Evolutionary conservation across 2,797 vertebrate species (phyloP).

Genomic region (Trematocara caparti): DNA sequence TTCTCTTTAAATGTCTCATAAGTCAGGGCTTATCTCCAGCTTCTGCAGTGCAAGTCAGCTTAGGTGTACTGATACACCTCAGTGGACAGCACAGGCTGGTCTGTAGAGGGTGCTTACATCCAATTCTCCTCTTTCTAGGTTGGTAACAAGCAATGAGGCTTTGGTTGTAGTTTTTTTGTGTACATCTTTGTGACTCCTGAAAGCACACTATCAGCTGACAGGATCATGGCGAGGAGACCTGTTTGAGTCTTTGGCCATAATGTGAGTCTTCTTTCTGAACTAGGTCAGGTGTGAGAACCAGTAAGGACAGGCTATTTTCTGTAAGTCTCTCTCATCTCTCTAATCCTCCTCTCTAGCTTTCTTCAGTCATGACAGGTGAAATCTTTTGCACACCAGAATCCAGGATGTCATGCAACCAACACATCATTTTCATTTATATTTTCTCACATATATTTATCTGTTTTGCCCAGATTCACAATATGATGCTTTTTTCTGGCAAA

Average conservation of each 20-base stretch:
- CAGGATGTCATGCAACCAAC: background rate
- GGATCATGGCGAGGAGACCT: constrained; percentile 1
- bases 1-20: constrained; percentile 37
- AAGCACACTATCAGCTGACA: constrained; percentile 17
- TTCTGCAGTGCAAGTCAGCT: constrained; percentile 21
- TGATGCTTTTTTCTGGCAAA: background rate
- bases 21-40: constrained; percentile 34
- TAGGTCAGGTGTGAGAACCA: constrained; percentile 16
- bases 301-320: background rate
- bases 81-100: constrained; percentile 13
- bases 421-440: background rate
- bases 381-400: background rate
- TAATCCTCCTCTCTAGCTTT: background rate
- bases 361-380: background rate
- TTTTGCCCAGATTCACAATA: background rate
- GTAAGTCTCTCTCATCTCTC: background rate
- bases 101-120: constrained; percentile 27
- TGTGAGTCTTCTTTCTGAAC: background rate
- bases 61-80: constrained; percentile 27
- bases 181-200: constrained; percentile 8
- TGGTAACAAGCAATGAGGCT: constrained; percentile 5
- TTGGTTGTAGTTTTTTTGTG: constrained; percentile 5
- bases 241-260: background rate
- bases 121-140: constrained; percentile 12
- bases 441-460: background rate